These are phyloP conservation scores for Micrasema minimum DNA, from an alignment of 1,140 invertebrate genomes.

Conservation along the genomic window DNA sequence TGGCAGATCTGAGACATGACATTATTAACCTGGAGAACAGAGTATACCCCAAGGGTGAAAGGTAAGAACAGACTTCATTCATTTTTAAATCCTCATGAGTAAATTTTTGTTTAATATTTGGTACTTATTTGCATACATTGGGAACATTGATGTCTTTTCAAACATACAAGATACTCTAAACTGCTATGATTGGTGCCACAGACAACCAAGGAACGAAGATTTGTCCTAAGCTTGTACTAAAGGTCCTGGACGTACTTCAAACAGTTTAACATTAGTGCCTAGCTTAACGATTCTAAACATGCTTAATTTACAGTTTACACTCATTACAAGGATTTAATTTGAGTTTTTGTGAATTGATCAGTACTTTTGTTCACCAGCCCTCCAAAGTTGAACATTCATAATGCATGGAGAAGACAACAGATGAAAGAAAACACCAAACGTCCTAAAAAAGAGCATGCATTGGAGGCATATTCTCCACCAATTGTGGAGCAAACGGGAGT, in stretches of 20 bases:
- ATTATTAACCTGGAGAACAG: constrained; percentile 70
- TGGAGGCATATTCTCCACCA: constrained; percentile 62
- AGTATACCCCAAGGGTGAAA: constrained; percentile 69
- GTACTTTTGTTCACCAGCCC: constrained; percentile 57
- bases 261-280: too few species aligned
- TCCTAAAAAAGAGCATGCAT: constrained; percentile 41
- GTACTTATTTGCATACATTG: too few species aligned
- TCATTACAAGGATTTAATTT: background rate
- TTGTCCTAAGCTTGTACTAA: too few species aligned
- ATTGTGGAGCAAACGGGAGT: constrained; percentile 56
- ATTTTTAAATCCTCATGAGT: background rate
- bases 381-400: constrained; percentile 63
- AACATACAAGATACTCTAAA: too few species aligned
- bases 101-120: too few species aligned
- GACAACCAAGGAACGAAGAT: too few species aligned
- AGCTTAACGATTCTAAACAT: background rate
- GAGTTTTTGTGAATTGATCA: background rate
- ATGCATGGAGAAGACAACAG: constrained; percentile 62
- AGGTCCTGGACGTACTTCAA: too few species aligned
- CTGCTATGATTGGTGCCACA: too few species aligned
- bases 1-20: constrained; percentile 73
- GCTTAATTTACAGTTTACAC: background rate
- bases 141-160: too few species aligned
- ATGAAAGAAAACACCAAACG: constrained; percentile 56
- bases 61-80: constrained; percentile 57